Evolutionary conservation across 2,113 vertebrate species (phyloP).

Genomic region (Cnemophilus loriae): DNA sequence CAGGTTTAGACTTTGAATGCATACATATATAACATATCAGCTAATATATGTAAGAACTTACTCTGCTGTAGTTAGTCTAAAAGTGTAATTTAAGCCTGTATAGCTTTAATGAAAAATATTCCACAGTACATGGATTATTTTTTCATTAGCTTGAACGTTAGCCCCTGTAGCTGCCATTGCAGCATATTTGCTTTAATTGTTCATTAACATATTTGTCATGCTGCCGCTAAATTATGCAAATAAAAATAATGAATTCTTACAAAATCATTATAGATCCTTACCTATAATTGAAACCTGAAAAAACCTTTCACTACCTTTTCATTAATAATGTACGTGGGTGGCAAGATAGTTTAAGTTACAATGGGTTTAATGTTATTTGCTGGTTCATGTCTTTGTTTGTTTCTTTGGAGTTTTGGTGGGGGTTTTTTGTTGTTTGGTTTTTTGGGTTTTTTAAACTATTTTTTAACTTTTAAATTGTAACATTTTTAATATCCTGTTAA

Average conservation of each 20-base stretch:
- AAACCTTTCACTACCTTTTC: neutral
- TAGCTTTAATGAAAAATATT: neutral
- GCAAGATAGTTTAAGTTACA: neutral
- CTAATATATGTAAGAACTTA: neutral
- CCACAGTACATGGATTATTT: neutral
- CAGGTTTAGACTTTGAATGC: neutral
- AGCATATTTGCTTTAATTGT: neutral
- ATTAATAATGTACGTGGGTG: neutral
- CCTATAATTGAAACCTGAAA: neutral
- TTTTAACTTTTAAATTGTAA: neutral
- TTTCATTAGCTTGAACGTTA: neutral
- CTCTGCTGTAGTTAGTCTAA: neutral
- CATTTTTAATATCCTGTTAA: neutral
- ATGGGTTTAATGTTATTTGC: neutral
- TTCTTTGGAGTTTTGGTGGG: neutral
- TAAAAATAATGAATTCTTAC: neutral
- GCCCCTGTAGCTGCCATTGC: neutral
- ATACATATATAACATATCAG: neutral
- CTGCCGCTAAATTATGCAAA: neutral
- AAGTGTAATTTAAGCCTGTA: neutral
- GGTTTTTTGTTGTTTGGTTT: rapidly evolving
- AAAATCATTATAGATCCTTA: neutral
- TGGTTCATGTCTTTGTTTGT: neutral
- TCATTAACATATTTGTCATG: neutral
- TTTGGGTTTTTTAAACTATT: neutral